Evolutionary conservation across 1,140 invertebrate genomes (phyloP).

Genomic region (Lepidurus apus): DNA sequence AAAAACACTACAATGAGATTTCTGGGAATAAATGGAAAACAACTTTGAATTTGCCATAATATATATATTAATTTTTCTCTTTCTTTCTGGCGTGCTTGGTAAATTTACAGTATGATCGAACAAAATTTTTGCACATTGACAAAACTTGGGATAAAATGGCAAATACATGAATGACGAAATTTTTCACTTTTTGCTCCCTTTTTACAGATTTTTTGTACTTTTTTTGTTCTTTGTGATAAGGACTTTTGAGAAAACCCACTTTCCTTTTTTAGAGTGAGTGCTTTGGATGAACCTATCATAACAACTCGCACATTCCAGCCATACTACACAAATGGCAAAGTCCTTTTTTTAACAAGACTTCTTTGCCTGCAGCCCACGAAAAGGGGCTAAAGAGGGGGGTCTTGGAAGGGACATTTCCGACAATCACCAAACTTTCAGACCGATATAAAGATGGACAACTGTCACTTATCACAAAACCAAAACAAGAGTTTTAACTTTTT

Average conservation of each 20-base stretch:
- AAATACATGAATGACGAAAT: conserved; percentile 20
- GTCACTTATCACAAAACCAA: conserved; percentile 6
- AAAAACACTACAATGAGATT: too few relatives aligned
- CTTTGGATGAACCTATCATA: not conserved
- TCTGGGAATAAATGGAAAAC: not conserved
- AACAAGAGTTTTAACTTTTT: not conserved
- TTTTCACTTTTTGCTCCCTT: conserved; percentile 5
- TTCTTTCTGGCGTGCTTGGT: conserved; percentile 10
- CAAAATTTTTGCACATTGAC: conserved; percentile 3
- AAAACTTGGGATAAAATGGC: not conserved
- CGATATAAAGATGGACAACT: conserved; percentile 1
- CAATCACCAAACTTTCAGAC: not conserved
- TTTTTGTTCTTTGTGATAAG: conserved; percentile 20
- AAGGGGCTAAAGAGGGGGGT: too few relatives aligned
- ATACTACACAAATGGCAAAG: not conserved
- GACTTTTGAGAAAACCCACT: conserved; percentile 19
- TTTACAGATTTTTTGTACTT: not conserved
- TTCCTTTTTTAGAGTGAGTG: not conserved
- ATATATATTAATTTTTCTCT: conserved; percentile 11
- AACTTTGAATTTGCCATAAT: not conserved
- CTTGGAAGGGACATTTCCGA: not conserved
- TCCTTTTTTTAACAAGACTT: not conserved
- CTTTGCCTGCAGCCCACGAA: not conserved
- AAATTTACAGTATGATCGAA: not conserved
- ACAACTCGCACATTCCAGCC: not conserved